Evolutionary conservation across 2,797 vertebrate genomes (phyloP), one percentile per base, ranked within the genome.

Genomic region (Helarctos malayanus): DNA sequence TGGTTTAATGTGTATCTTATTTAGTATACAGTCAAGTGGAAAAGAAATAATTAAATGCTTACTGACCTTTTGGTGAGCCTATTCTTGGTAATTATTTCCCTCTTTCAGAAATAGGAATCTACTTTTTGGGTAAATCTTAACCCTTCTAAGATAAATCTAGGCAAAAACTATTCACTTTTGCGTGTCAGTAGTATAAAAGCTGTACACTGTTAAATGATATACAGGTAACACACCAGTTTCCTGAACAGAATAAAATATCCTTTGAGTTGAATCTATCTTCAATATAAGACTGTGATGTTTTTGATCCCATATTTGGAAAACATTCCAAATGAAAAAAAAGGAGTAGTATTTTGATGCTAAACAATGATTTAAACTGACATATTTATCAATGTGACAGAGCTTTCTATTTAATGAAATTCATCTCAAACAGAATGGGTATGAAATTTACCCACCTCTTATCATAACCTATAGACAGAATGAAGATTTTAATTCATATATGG

Each of bases 101-200:
- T 10, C 5, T 96, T 54, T 54, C 32, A 94, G 13, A 89, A 96
- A 95, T 1, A 95, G 45, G 80, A 4, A 63, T 45, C 19, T 61
- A 83, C 25, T 80, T 89, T 75, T 54, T 49, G 47, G 6, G 7
- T 38, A 89, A 91, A 82, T 79, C 47, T 97, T 89, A 94, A 88
- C 11, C 27, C 4, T 65, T 19, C 29, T 45, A 87, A 63, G 14
- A 91, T 78, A 90, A 89, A 92, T 1, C 76, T 5, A 91, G 45
- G 7, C 2, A 56, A 86, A 86, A 89, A 47, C 5, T 54, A 81
- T 75, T 75, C 7, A 41, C 57, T 80, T 85, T 57, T 78, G 19
- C 25, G 49, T 2, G 13, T 57, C 5, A 80, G 25, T 19, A 56
- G 23, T 19, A 81, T 14, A 87, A n/a, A 68, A 15, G 3, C 45